Base-by-base conservation (phyloP, 2,888 invertebrate species). In the Mamestra brassicae region DNA sequence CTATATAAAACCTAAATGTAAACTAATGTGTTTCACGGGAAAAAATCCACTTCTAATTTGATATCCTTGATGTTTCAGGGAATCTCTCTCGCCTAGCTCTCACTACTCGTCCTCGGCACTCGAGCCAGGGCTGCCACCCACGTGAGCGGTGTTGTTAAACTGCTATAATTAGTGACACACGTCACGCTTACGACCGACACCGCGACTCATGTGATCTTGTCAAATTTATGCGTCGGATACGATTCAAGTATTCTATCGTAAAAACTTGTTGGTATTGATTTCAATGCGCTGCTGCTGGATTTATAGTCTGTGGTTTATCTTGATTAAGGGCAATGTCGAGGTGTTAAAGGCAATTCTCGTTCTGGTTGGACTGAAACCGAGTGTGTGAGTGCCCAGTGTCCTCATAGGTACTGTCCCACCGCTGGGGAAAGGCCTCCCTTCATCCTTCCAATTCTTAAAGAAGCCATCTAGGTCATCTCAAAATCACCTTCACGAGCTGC, bases 231-330 rank as follows among this genome's bases (percentile, higher is more conserved):
- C 38, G 36, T 80, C 83, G 72, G 64, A 82, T 34, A 57, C 58
- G 58, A 57, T 58, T 74, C 76, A 83, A 79, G 36, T 70, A 81
- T 71, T 47, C 11, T 7, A 63, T 63, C 61, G 38, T 65, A 64
- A 63, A 74, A 76, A 67, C 52, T 70, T 34, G 52, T 70, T 76
- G n/a, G 26, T 45, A 66, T 74, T 57, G 57, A 67, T 67, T 74
- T 71, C 68, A 69, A 69, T 63, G 62, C 36, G 65, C 62, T 55
- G 13, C 11, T 45, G 13, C 34, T 42, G 42, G 34, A 61, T 69
- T 75, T 70, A 78, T 73, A 55, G 55, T 26, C 42, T 50, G 13
- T 26, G 5, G 45, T 38, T 47, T 34, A 45, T 66, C 36, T 62
- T 13, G 13, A 54, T n/a, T 58, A 15, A n/a, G 11, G 36, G 26